Base-by-base conservation (phyloP, 1,140 invertebrate species). In the Babylonia areolata region DNA sequence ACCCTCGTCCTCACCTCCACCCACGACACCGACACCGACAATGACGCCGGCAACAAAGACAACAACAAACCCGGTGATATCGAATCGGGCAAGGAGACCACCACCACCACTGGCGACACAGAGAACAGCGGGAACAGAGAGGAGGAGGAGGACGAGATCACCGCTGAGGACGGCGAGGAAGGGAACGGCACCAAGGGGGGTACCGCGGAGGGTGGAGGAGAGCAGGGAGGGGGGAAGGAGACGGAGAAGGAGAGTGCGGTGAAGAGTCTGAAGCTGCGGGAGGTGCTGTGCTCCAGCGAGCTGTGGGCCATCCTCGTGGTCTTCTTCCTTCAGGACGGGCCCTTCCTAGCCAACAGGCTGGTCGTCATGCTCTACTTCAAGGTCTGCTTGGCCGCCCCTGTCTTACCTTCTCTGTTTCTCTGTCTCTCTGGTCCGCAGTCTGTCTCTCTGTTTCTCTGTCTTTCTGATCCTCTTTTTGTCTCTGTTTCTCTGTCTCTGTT, bases 201-300 rank as follows among this genome's bases (percentile, higher is more conserved):
- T 51, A 17, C 9, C 46, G 9, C 0, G 46, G 17, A 51, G 46
- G 46, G 2, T n/a, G n/a, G n/a, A n/a, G n/a, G n/a, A n/a, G n/a
- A n/a, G n/a, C n/a, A 51, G 46, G 46, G 46, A 2, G 17, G 46
- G 46, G 39, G 39, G 17, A 39, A 28, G 6, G 12, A 37, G 33
- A 37, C 11, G 73, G 33, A 17, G 28, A 73, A 31, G 28, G 71
- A 31, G 28, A 28, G 71, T 28, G 71, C 28, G 71, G 9, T 37
- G 73, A 37, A 77, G 73, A 39, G 1, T n/a, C 39, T 42, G 78
- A 80, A 31, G 42, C 78, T 46, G 3, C 39, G 9, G 31, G 71
- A 73, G 71, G 71, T 73, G 37, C 58, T 73, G 23, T 84, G 83
- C 33, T 73, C 64, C 83, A 84, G 83, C 69, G 83, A 84, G 83